These are phyloP conservation scores for Phalanger gymnotis DNA, from an alignment of 2,797 vertebrate genomes.

Conservation along the genomic window DNA sequence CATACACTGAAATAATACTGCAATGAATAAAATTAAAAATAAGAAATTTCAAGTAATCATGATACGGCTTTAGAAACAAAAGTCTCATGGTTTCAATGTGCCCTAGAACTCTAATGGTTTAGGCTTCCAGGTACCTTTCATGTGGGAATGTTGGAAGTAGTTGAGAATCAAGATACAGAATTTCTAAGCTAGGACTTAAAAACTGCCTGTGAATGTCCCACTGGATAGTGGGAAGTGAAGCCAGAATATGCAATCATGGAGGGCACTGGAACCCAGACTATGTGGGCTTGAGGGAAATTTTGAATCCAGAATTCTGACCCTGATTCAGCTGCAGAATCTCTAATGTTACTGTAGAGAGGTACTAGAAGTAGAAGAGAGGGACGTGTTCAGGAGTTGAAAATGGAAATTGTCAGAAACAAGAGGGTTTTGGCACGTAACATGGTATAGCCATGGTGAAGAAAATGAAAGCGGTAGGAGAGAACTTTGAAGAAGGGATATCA, in stretches of 20 bases:
- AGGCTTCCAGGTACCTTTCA: too few species aligned
- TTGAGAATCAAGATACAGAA: background rate
- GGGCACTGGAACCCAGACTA: background rate
- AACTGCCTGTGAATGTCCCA: background rate
- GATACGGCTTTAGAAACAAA: background rate
- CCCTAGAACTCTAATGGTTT: background rate
- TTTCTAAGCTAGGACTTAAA: background rate
- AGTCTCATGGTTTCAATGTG: background rate
- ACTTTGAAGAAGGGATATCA: too few species aligned
- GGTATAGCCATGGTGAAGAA: too few species aligned
- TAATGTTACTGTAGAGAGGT: too few species aligned
- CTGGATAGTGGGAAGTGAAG: background rate
- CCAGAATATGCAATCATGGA: background rate
- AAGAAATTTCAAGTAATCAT: background rate
- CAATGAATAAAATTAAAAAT: background rate
- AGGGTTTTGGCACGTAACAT: too few species aligned
- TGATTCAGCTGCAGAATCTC: fast-evolving
- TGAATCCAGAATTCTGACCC: background rate
- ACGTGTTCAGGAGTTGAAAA: background rate
- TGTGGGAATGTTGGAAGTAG: too few species aligned
- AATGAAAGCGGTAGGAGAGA: too few species aligned
- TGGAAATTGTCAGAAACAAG: background rate
- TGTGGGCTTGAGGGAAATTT: background rate
- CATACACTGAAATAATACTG: too few species aligned
- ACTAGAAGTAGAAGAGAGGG: background rate